A percentile compares a stretch with the other conserved stretches of the same genome.
phyloP scores from a whole-genome alignment of 2,888 invertebrate species.

The Odontothrips loti region DNA sequence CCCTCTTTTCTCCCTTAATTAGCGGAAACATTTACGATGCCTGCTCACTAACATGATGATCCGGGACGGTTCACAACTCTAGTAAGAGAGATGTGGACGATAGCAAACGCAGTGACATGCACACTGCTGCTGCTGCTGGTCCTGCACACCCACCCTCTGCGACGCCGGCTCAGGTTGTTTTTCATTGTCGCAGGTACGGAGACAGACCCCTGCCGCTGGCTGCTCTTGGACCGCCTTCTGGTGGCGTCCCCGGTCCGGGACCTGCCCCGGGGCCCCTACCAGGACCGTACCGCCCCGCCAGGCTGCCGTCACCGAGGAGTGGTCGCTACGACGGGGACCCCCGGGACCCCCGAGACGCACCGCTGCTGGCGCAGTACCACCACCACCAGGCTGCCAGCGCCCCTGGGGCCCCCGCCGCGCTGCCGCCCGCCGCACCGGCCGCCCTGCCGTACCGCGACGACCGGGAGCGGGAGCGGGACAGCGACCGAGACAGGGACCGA shows the following conservation, averaged over 20 bases:
- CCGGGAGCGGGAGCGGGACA: background rate
- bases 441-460: background rate
- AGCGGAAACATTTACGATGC: no score
- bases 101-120: no score
- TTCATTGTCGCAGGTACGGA: background rate
- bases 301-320: background rate
- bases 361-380: conserved; percentile 6
- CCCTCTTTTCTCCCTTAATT: no score
- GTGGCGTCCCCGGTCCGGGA: background rate
- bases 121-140: no score
- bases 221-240: background rate
- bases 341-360: background rate
- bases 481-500: background rate
- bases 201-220: background rate
- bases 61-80: no score
- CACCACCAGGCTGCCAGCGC: background rate
- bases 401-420: background rate
- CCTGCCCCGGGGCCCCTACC: background rate
- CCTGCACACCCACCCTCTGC: no score
- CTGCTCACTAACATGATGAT: no score
- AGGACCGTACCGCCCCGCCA: background rate
- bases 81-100: no score
- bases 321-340: background rate
- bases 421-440: background rate
- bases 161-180: background rate